phyloP scores from a whole-genome alignment of 1,140 invertebrate species.

The Brachionus koreanus region DNA sequence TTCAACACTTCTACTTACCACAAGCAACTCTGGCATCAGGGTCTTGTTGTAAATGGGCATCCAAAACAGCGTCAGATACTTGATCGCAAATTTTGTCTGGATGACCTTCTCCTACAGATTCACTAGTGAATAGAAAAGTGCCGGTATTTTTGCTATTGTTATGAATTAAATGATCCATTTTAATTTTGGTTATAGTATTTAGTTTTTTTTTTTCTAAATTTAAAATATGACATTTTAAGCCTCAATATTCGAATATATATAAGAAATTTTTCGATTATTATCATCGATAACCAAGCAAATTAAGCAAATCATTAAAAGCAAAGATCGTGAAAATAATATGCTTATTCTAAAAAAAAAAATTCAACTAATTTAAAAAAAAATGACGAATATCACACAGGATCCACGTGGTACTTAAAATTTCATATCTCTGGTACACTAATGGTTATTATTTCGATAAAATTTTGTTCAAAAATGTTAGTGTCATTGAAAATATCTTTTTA shows the following conservation, averaged over 20 bases:
- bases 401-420: background rate
- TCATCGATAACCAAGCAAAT: background rate
- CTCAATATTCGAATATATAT: background rate
- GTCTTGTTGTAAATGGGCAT: slow-evolving; percentile 92
- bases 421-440: slow-evolving; percentile 15
- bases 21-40: slow-evolving; percentile 96
- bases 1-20: slow-evolving; percentile 54
- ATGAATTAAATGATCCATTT: slow-evolving; percentile 36
- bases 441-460: slow-evolving; percentile 14
- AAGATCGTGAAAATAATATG: slow-evolving; percentile 3
- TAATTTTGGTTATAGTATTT: background rate
- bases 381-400: slow-evolving; percentile 6
- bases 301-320: slow-evolving; percentile 9
- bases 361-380: background rate
- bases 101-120: slow-evolving; percentile 97
- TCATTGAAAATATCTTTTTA: slow-evolving; percentile 20
- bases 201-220: slow-evolving; percentile 27
- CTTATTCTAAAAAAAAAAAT: background rate
- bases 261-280: slow-evolving; percentile 16
- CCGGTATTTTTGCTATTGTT: slow-evolving; percentile 1
- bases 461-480: slow-evolving; percentile 10
- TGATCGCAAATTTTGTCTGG: slow-evolving; percentile 99
- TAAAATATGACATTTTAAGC: background rate
- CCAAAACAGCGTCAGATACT: slow-evolving; percentile 96
- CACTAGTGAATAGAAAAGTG: slow-evolving; percentile 89